phyloP scores from a whole-genome alignment of 2,113 vertebrate species.

The Lampris incognitus region DNA sequence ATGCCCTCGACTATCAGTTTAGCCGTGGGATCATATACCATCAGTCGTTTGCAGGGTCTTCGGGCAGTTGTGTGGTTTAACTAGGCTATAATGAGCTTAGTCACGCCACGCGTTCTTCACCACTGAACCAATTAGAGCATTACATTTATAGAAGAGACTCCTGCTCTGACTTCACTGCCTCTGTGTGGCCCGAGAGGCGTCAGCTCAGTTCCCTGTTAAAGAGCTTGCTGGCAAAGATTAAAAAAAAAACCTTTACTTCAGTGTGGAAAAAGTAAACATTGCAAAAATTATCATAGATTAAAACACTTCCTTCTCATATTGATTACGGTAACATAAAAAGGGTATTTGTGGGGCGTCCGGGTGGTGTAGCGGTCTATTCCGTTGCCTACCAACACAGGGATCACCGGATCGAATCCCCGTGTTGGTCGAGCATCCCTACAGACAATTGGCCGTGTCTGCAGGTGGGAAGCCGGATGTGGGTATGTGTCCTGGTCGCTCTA shows the following conservation, averaged over 20 bases:
- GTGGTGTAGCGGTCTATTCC: too few species aligned
- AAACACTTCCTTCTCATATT: too few species aligned
- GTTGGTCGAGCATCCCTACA: too few species aligned
- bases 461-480: too few species aligned
- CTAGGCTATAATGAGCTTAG: slow-evolving; percentile 62
- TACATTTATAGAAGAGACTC: slow-evolving; percentile 51
- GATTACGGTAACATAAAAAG: too few species aligned
- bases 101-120: slow-evolving; percentile 35
- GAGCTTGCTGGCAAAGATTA: not conserved
- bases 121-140: slow-evolving; percentile 65
- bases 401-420: too few species aligned
- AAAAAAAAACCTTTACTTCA: not conserved
- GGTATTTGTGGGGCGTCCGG: too few species aligned
- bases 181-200: not conserved
- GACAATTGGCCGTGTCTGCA: too few species aligned
- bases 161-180: slow-evolving; percentile 28
- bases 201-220: not conserved
- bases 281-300: too few species aligned
- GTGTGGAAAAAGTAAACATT: not conserved
- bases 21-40: not conserved
- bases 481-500: too few species aligned
- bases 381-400: too few species aligned
- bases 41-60: slow-evolving; percentile 10
- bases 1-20: not conserved
- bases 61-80: slow-evolving; percentile 30